Evolutionary conservation across 2,797 vertebrate genomes (phyloP).

Genomic region (Euthynnus affinis): DNA sequence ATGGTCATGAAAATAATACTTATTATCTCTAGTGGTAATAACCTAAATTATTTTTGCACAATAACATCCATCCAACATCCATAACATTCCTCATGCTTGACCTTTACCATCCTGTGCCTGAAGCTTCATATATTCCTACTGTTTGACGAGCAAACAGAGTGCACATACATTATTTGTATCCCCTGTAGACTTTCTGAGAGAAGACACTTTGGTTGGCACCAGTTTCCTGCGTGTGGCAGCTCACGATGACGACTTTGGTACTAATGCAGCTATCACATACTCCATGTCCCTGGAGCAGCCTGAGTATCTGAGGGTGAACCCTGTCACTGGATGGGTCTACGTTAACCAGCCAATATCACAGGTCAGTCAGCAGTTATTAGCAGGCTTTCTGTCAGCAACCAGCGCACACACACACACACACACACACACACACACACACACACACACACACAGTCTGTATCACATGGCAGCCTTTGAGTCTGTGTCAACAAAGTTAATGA

Average conservation of each 20-base stretch:
- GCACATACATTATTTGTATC: slow-evolving; percentile 31
- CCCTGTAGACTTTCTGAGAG: slow-evolving; percentile 89
- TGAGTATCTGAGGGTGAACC: slow-evolving; percentile 90
- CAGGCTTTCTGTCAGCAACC: slow-evolving; percentile 4
- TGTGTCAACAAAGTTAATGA: slow-evolving; percentile 75
- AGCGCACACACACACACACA: slow-evolving; percentile 11
- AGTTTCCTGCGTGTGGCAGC: slow-evolving; percentile 92
- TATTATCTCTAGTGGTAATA: slow-evolving; percentile 10
- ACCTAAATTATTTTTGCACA: slow-evolving; percentile 28
- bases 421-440: slow-evolving; percentile 13
- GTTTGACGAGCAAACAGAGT: not conserved
- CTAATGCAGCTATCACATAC: slow-evolving; percentile 89
- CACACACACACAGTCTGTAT: slow-evolving; percentile 18
- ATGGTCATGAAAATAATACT: not conserved
- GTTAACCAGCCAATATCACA: slow-evolving; percentile 91
- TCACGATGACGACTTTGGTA: slow-evolving; percentile 91
- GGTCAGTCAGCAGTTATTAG: slow-evolving; percentile 77
- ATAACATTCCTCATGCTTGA: slow-evolving; percentile 2
- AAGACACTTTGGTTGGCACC: slow-evolving; percentile 90
- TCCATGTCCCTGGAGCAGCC: slow-evolving; percentile 87
- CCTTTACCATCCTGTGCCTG: slow-evolving; percentile 12
- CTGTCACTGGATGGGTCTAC: slow-evolving; percentile 91
- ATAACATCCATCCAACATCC: slow-evolving; percentile 1
- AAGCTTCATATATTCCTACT: not conserved
- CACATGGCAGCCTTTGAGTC: slow-evolving; percentile 47